These are phyloP conservation scores for Tetrax tetrax DNA, from an alignment of 2,113 vertebrate species.

Conservation along the genomic window DNA sequence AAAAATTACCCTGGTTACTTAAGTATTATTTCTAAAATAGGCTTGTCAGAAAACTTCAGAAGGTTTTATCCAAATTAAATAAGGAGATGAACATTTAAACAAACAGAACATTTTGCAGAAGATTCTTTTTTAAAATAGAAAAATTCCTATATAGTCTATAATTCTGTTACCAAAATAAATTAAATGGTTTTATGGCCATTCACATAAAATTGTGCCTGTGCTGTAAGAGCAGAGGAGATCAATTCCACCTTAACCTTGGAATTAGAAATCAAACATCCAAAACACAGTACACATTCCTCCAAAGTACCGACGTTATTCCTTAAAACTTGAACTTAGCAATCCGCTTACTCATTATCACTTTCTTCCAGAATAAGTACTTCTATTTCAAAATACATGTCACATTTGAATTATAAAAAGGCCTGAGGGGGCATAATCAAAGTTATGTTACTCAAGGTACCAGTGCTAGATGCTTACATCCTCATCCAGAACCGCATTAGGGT, in stretches of 20 bases:
- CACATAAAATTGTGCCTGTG: not conserved
- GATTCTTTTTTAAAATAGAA: not conserved
- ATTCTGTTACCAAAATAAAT: not conserved
- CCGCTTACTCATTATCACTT: not conserved
- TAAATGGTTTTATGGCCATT: not conserved
- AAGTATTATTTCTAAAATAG: not conserved
- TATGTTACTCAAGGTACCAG: not conserved
- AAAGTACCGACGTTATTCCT: not conserved
- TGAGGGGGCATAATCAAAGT: not conserved
- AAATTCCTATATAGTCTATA: not conserved
- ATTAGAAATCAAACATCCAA: not conserved
- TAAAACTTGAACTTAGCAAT: not conserved
- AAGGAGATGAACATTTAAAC: not conserved
- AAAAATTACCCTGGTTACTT: not conserved
- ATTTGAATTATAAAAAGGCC: not conserved
- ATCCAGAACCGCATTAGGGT: not conserved
- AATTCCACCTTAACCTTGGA: not conserved
- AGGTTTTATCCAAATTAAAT: not conserved
- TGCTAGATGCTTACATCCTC: not conserved
- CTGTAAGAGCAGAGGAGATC: not conserved
- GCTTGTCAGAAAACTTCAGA: not conserved
- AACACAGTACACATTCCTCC: not conserved
- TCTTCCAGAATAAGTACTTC: not conserved
- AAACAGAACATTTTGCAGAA: not conserved
- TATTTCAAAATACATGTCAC: not conserved